Evolutionary conservation across 1,140 invertebrate species (phyloP).

Genomic region (Panulirus ornatus): DNA sequence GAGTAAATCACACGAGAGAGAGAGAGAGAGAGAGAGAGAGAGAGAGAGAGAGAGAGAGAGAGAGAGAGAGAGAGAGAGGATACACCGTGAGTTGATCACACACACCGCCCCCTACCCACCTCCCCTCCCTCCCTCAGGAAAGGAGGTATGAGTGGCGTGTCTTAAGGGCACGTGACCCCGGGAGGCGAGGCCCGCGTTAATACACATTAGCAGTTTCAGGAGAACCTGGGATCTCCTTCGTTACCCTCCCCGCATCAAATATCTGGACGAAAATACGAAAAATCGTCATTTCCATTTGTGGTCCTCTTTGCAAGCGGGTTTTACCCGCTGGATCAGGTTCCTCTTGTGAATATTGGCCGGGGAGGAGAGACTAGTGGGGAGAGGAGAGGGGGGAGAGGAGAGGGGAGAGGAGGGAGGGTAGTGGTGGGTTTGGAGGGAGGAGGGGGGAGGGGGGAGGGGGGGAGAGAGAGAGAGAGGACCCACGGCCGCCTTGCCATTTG

Average conservation of each 20-base stretch:
- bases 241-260: neutral
- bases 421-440: neutral
- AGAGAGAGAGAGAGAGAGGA: too few species aligned
- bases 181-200: too few species aligned
- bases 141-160: too few species aligned
- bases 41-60: too few species aligned
- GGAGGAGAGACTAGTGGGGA: neutral
- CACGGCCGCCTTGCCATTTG: constrained; percentile 19
- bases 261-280: neutral
- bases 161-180: too few species aligned
- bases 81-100: too few species aligned
- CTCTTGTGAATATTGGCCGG: constrained; percentile 33
- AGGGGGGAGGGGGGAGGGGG: neutral
- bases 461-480: neutral
- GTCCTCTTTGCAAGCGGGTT: neutral
- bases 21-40: too few species aligned
- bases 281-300: neutral
- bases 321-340: constrained; percentile 14
- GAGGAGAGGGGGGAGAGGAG: neutral
- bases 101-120: too few species aligned
- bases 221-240: neutral
- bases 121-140: too few species aligned
- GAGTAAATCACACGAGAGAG: too few species aligned
- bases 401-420: neutral
- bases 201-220: too few species aligned